These are phyloP conservation scores for Cetonia aurata DNA, from an alignment of 2,888 invertebrate species.

Conservation along the genomic window DNA sequence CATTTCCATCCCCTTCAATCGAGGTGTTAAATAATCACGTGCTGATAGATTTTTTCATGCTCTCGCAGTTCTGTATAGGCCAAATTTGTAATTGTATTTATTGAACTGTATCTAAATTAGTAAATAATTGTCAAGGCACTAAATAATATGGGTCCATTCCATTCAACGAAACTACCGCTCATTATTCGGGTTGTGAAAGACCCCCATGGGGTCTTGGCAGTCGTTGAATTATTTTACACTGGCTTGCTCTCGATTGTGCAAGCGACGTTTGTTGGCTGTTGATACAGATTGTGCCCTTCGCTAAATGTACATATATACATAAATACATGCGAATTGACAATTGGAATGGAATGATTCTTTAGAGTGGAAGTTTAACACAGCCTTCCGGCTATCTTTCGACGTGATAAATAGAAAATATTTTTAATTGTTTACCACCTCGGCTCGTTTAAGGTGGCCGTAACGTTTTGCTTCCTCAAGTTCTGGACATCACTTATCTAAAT, in stretches of 20 bases:
- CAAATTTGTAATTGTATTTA: slow-evolving; percentile 65
- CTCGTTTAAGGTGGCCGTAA: too few relatives aligned
- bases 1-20: too few relatives aligned
- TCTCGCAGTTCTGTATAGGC: slow-evolving; percentile 59
- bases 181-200: slow-evolving; percentile 45
- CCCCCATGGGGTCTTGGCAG: slow-evolving; percentile 63
- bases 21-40: slow-evolving; percentile 52
- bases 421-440: background rate
- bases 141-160: slow-evolving; percentile 60
- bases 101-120: slow-evolving; percentile 66
- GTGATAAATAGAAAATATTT: background rate
- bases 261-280: slow-evolving; percentile 35
- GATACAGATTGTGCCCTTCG: slow-evolving; percentile 44
- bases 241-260: slow-evolving; percentile 43
- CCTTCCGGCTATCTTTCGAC: background rate
- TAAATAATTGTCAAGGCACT: slow-evolving; percentile 64
- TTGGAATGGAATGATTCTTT: slow-evolving; percentile 16
- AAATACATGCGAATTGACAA: slow-evolving; percentile 16
- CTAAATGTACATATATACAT: background rate
- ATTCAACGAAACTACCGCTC: slow-evolving; percentile 48
- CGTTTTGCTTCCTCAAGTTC: background rate
- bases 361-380: slow-evolving; percentile 19
- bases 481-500: slow-evolving; percentile 17
- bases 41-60: slow-evolving; percentile 54
- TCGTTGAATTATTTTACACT: slow-evolving; percentile 57